Percentiles rank a stretch among this genome's conserved stretches.
These are phyloP conservation scores for Cyprinodon variegatus DNA, from an alignment of 2,113 vertebrate species.

Conservation along the genomic window DNA sequence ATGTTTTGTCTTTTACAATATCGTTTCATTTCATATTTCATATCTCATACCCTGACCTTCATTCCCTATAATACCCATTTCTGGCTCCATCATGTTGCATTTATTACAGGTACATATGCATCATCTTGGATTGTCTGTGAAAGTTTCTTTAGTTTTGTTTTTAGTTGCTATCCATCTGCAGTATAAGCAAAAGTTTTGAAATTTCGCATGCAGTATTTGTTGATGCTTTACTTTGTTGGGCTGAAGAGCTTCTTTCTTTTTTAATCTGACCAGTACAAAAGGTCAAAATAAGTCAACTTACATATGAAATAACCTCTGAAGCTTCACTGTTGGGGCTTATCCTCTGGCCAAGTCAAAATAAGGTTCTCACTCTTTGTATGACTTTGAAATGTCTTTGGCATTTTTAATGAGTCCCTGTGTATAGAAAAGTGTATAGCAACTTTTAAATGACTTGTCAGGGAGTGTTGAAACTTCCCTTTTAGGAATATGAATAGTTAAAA, in stretches of 20 bases:
- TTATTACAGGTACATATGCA: not conserved
- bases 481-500: too few species aligned
- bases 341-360: not conserved
- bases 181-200: too few species aligned
- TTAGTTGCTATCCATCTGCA: too few species aligned
- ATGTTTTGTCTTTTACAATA: too few species aligned
- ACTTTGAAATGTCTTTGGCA: not conserved
- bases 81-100: too few species aligned
- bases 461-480: not conserved
- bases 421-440: not conserved
- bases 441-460: not conserved
- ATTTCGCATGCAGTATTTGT: not conserved
- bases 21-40: too few species aligned
- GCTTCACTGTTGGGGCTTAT: not conserved
- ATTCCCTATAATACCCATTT: too few species aligned
- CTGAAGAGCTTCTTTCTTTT: not conserved
- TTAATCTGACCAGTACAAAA: too few species aligned
- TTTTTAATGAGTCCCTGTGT: not conserved
- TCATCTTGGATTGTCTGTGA: not conserved
- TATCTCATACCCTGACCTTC: too few species aligned
- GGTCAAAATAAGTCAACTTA: not conserved
- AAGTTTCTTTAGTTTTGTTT: not conserved
- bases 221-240: not conserved
- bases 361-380: not conserved
- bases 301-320: not conserved